These are phyloP conservation scores for Plutomurus gul DNA, from an alignment of 1,140 invertebrate species.

Conservation along the genomic window DNA sequence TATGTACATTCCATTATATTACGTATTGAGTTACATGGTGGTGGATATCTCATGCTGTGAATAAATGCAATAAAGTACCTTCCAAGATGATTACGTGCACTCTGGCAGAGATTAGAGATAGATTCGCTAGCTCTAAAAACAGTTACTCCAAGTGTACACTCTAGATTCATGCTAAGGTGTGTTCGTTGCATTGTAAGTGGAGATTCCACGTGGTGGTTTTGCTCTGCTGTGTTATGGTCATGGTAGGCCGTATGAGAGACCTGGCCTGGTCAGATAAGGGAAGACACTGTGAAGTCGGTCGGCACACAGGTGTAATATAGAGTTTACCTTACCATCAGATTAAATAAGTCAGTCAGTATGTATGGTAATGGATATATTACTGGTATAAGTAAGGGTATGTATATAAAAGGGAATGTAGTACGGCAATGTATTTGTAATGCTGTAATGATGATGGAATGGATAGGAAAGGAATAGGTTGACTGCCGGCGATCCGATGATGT, in stretches of 20 bases:
- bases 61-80: too few relatives aligned
- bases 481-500: constrained; percentile 5
- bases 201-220: not conserved
- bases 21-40: too few relatives aligned
- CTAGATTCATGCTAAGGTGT: too few relatives aligned
- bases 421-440: not conserved
- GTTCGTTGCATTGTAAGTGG: not conserved
- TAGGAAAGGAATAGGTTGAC: not conserved
- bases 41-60: too few relatives aligned
- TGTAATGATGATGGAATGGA: not conserved
- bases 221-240: not conserved
- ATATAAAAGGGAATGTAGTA: not conserved
- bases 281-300: constrained; percentile 7
- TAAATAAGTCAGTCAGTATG: too few relatives aligned
- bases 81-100: too few relatives aligned
- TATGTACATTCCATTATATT: too few relatives aligned
- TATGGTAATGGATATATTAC: not conserved
- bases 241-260: not conserved
- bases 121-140: too few relatives aligned
- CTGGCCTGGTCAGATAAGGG: not conserved
- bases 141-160: too few relatives aligned
- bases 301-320: not conserved
- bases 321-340: not conserved
- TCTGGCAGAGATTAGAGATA: too few relatives aligned
- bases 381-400: not conserved